Evolutionary conservation across 2,888 invertebrate genomes (phyloP).

Genomic region (Oscheius sp.): DNA sequence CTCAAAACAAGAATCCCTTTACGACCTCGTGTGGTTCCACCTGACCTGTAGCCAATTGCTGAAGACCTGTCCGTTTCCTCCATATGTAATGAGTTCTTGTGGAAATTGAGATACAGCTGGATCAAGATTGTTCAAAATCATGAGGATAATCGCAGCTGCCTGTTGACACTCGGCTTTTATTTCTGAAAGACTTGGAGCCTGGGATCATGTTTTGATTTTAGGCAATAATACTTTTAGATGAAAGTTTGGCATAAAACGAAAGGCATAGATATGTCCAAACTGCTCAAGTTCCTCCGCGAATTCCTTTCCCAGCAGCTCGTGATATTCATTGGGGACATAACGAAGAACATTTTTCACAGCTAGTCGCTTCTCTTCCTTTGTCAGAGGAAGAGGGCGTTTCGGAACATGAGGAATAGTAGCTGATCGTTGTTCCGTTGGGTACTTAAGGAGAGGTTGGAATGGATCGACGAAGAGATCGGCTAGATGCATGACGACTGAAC

Average conservation of each 20-base stretch:
- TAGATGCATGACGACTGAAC: slow-evolving; percentile 21
- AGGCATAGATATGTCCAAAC: slow-evolving; percentile 78
- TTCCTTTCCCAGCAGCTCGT: slow-evolving; percentile 72
- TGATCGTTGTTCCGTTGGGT: slow-evolving; percentile 46
- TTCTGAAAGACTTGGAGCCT: slow-evolving; percentile 56
- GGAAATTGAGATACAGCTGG: slow-evolving; percentile 76
- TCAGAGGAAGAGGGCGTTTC: slow-evolving; percentile 54
- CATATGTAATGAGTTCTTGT: slow-evolving; percentile 77
- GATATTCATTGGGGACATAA: slow-evolving; percentile 75
- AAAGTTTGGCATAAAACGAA: slow-evolving; percentile 72
- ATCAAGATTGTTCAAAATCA: slow-evolving; percentile 78
- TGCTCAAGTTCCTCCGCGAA: slow-evolving; percentile 75
- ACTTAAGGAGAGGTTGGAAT: slow-evolving; percentile 52
- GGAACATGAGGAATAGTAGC: slow-evolving; percentile 62
- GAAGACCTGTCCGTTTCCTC: slow-evolving; percentile 78
- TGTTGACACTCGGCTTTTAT: slow-evolving; percentile 60
- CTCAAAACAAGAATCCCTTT: neutral
- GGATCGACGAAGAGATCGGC: slow-evolving; percentile 37
- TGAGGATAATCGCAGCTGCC: slow-evolving; percentile 76
- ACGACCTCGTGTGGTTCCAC: neutral
- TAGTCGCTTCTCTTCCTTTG: slow-evolving; percentile 70
- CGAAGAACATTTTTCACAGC: slow-evolving; percentile 76
- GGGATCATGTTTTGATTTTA: neutral
- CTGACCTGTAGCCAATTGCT: slow-evolving; percentile 77
- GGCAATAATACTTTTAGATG: slow-evolving; percentile 41